Evolutionary conservation across 2,113 vertebrate genomes (phyloP), one percentile per base, ranked within the genome.

Genomic region (Dasypus novemcinctus): DNA sequence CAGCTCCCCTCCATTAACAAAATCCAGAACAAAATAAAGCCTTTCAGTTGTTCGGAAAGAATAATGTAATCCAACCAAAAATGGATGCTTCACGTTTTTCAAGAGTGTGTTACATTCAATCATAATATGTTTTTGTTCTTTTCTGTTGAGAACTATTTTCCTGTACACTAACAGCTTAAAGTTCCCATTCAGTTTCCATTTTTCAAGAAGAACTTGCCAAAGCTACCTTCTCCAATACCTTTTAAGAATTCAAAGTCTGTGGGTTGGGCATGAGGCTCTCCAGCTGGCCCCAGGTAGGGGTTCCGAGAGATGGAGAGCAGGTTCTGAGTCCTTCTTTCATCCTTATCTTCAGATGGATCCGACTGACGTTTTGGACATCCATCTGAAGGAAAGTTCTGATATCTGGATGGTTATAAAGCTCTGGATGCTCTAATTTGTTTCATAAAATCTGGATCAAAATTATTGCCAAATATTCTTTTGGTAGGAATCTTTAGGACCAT

Each of bases 71-170:
- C 99, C 99, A 72, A 99, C 99, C 98, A 99, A 98, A 98, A 99
- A 99, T 3, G 99, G 99, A 97, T 99, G 99, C 93, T 99, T 99
- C 97, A 99, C 99, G 90, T 99, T 99, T 98, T 99, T 99, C 97
- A 99, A 98, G 92, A 99, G 98, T 95, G 99, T 99, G 20, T 99
- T 99, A 94, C 99, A 99, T 97, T 99, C 99, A 76, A 99, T 99
- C 99, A 99, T 99, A 92, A 99, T 99, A 98, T 99, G 99, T 97
- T 99, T 99, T 99, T 99, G 99, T 99, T 99, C 99, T 99, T 99
- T 99, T 97, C 99, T 99, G 98, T 99, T 99, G 94, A 99, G 99
- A 95, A 99, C 99, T 90, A 99, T 94, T 97, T 99, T 99, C 98
- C 99, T 99, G 98, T 88, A 99, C 99, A 98, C 99, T 99, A 95